Evolutionary conservation across 1,140 invertebrate genomes (phyloP), one percentile per base, ranked within the genome.

Genomic region (Neotoxoptera formosana): DNA sequence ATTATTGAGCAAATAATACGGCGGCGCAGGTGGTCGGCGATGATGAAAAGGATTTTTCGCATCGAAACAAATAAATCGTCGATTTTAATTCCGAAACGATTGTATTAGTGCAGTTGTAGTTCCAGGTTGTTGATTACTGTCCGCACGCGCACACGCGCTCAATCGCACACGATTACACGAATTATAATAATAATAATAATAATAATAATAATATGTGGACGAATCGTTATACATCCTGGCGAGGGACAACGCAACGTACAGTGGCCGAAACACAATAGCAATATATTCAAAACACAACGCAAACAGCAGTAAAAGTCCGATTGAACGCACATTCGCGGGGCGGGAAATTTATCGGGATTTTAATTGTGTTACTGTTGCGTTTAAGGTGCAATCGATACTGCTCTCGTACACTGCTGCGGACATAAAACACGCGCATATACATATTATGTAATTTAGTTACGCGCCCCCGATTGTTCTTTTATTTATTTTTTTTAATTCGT

Each of bases 311-410:
- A 48, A 87, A 47, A 87, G 45, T 87, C 84, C 41, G 45, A 41
- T 84, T 84, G 36, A 84, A 84, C 83, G 84, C 45, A 45, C 45
- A 45, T 47, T 87, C 17, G 25, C 4, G 25, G 45, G 11, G 1
- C 7, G 25, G 25, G 84, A 87, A 47, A 87, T 87, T 87, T 87
- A 87, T 87, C 17, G 84, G 1, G 11, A n/a, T 87, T 87, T 87
- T 87, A 87, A 87, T 87, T 47, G 84, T 47, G 41, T 87, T 47
- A 47, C 84, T 25, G n/a, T 87, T 47, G 84, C 14, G 25, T 87
- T 30, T 47, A 48, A 87, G 84, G 84, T 87, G 84, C 30, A 87
- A 47, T 87, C 84, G 84, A 87, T 87, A n/a, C 45, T 47, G 30
- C n/a, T n/a, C 30, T n/a, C 20, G 30, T 45, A 86, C 41, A 86